phyloP scores from a whole-genome alignment of 2,797 vertebrate species.

The Ataeniobius toweri region DNA sequence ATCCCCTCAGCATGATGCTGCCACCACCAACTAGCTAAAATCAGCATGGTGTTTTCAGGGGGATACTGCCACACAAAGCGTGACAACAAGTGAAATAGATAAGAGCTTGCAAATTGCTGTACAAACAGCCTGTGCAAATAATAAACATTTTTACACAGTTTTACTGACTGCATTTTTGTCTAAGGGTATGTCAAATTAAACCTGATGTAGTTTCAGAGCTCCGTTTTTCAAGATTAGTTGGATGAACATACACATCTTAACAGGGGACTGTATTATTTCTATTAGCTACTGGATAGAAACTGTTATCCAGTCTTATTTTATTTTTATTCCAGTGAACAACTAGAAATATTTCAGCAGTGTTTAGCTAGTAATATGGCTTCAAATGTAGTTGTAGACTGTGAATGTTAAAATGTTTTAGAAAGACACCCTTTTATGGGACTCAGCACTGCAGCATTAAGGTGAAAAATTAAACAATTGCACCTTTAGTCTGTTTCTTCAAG shows the following conservation, averaged over 20 bases:
- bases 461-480: constrained; percentile 51
- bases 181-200: constrained; percentile 14
- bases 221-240: constrained; percentile 5
- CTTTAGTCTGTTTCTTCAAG: not conserved
- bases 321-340: constrained; percentile 5
- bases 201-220: constrained; percentile 1
- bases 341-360: constrained; percentile 9
- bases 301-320: not conserved
- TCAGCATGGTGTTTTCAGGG: too few species aligned
- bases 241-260: constrained; percentile 4
- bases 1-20: too few species aligned
- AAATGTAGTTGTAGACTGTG: constrained; percentile 1
- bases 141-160: constrained; percentile 12
- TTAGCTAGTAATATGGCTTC: not conserved
- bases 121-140: constrained; percentile 4
- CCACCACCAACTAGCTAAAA: too few species aligned
- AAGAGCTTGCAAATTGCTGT: too few species aligned
- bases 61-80: too few species aligned
- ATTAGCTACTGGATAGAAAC: too few species aligned
- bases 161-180: constrained; percentile 16
- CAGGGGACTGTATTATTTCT: not conserved
- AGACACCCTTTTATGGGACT: constrained; percentile 26
- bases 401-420: constrained; percentile 3
- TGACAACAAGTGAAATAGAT: too few species aligned
- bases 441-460: constrained; percentile 29